phyloP scores from a whole-genome alignment of 1,140 invertebrate species.

The Apocrypta bakeri region DNA sequence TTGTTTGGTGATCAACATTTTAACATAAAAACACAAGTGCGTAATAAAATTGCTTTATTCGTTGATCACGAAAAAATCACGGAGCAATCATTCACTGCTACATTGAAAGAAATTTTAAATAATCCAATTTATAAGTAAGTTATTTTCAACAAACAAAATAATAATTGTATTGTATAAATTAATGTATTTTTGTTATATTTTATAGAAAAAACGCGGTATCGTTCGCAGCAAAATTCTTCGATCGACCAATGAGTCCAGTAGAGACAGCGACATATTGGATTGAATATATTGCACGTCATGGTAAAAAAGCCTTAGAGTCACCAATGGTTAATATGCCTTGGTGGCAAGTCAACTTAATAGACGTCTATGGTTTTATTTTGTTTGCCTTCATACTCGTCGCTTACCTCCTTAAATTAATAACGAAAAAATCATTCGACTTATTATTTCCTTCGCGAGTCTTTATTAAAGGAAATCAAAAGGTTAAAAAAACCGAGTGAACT shows the following conservation, averaged over 20 bases:
- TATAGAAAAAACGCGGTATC: conserved; percentile 62
- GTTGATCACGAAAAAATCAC: conserved; percentile 67
- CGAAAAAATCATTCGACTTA: background rate
- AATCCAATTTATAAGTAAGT: conserved; percentile 63
- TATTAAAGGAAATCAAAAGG: background rate
- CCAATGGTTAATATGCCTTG: conserved; percentile 63
- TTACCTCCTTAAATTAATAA: background rate
- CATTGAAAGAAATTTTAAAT: conserved; percentile 63
- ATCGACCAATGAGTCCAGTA: conserved; percentile 59
- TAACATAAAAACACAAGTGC: conserved; percentile 64
- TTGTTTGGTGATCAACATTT: conserved; percentile 81
- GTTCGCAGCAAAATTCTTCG: conserved; percentile 62
- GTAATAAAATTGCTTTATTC: conserved; percentile 54
- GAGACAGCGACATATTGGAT: conserved; percentile 67
- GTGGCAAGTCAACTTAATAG: conserved; percentile 69
- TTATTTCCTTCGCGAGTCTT: background rate
- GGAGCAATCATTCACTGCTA: conserved; percentile 59
- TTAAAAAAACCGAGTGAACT: background rate
- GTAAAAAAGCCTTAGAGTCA: conserved; percentile 61
- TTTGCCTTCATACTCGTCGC: background rate
- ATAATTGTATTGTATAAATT: too few species aligned
- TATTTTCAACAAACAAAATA: conserved; percentile 32
- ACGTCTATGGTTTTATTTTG: conserved; percentile 58
- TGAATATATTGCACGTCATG: conserved; percentile 74
- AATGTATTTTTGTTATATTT: too few species aligned